Percentiles rank a stretch among this genome's conserved stretches.
These are phyloP conservation scores for Brachypterus glaber DNA, from an alignment of 2,888 invertebrate species.

Conservation along the genomic window DNA sequence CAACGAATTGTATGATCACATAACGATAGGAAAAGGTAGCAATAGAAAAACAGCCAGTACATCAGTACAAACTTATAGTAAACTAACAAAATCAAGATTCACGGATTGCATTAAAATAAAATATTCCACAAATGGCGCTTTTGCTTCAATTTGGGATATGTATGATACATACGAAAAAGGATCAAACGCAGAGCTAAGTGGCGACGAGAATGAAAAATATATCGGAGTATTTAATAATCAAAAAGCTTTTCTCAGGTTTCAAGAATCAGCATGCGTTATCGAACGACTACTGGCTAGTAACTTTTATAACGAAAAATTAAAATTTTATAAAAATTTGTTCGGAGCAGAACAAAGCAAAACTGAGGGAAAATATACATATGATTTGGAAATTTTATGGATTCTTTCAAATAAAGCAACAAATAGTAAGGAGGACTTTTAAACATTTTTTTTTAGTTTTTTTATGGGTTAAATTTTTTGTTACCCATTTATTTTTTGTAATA, in stretches of 20 bases:
- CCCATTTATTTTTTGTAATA: too few relatives aligned
- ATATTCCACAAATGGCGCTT: constrained; percentile 48
- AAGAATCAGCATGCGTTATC: constrained; percentile 54
- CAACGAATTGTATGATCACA: constrained; percentile 57
- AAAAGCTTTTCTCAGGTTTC: constrained; percentile 45
- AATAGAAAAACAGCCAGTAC: constrained; percentile 56
- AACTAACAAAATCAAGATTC: constrained; percentile 53
- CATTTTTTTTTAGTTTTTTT: too few relatives aligned
- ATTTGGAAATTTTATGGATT: constrained; percentile 58
- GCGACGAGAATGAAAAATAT: constrained; percentile 11
- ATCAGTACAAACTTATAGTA: constrained; percentile 59
- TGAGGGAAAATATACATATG: constrained; percentile 49
- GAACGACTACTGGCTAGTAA: constrained; percentile 66
- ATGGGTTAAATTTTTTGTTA: too few relatives aligned
- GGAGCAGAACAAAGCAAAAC: constrained; percentile 49
- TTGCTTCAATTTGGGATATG: constrained; percentile 71
- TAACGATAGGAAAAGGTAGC: constrained; percentile 58
- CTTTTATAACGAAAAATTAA: constrained; percentile 56
- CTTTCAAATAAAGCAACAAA: constrained; percentile 46
- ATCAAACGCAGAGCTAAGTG: constrained; percentile 9
- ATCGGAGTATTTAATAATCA: constrained; percentile 6
- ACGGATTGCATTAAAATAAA: constrained; percentile 39
- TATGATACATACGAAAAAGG: constrained; percentile 56
- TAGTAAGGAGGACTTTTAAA: too few relatives aligned
- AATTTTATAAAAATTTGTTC: constrained; percentile 61